Conservation (phyloP, 2,888 invertebrate genomes). For the Hirudinaria manillensis region DNA sequence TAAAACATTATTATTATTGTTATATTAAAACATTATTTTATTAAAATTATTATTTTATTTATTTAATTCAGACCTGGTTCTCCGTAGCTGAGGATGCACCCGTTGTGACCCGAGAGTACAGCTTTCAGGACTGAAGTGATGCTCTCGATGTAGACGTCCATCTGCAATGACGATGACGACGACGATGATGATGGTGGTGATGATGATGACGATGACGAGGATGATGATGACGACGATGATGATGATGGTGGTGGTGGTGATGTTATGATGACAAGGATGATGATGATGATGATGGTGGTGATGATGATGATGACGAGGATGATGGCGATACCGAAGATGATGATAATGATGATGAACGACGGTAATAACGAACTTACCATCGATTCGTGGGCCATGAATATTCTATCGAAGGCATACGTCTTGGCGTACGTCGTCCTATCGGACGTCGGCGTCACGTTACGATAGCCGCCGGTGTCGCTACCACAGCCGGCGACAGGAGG, state of each 20-base stretch:
- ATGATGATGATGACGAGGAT: neutral
- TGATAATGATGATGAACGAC: too few species aligned
- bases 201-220: slow-evolving; percentile 11
- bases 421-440: neutral
- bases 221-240: slow-evolving; percentile 12
- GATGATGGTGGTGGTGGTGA: slow-evolving; percentile 10
- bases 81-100: neutral
- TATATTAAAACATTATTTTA: too few species aligned
- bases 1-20: too few species aligned
- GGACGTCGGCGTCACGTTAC: neutral
- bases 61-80: neutral
- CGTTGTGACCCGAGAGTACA: neutral
- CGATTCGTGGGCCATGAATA: neutral
- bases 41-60: too few species aligned
- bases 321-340: neutral
- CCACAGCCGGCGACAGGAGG: neutral
- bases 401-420: slow-evolving; percentile 7
- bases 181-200: slow-evolving; percentile 6
- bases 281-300: neutral
- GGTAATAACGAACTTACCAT: neutral
- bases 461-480: neutral
- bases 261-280: slow-evolving; percentile 2
- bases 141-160: neutral
- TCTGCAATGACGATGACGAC: slow-evolving; percentile 7
- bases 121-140: neutral